Evolutionary conservation across 2,797 vertebrate species (phyloP).

Genomic region (Adrianichthys oophorus): DNA sequence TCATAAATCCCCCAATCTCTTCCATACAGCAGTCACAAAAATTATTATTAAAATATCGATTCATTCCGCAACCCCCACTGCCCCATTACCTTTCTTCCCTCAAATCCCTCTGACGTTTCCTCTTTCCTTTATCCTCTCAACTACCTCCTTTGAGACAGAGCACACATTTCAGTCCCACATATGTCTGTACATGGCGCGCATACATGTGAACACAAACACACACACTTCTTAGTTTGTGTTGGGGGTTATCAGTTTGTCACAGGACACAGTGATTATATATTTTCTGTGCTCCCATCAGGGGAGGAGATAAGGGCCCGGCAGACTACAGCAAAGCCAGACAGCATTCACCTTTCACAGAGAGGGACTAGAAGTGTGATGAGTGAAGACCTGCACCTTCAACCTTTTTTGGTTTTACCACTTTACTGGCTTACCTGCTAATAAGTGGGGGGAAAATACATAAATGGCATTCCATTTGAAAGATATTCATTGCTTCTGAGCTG

Average conservation of each 20-base stretch:
- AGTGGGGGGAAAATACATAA: no score
- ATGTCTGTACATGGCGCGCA: conserved; percentile 20
- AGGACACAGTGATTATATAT: conserved; percentile 70
- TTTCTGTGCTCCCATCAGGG: conserved; percentile 60
- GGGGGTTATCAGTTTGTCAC: conserved; percentile 74
- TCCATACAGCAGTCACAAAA: conserved; percentile 66
- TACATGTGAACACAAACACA: conserved; percentile 14
- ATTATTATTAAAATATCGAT: conserved; percentile 72
- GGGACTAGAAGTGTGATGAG: conserved; percentile 33
- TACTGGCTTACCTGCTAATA: no score
- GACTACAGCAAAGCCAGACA: conserved; percentile 57
- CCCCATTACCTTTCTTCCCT: conserved; percentile 64
- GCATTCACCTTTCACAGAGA: conserved; percentile 36
- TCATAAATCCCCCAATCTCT: conserved; percentile 75
- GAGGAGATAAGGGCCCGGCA: conserved; percentile 58
- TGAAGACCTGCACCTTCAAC: conserved; percentile 26
- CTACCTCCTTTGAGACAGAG: conserved; percentile 48
- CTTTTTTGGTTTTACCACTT: conserved; percentile 24
- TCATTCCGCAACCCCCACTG: conserved; percentile 61
- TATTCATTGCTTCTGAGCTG: background rate
- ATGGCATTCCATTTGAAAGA: background rate
- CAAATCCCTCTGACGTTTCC: no score
- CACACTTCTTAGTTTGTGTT: conserved; percentile 40
- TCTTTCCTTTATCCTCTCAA: conserved; percentile 50
- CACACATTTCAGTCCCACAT: conserved; percentile 28